Evolutionary conservation across 2,888 invertebrate genomes (phyloP), one percentile per base, ranked within the genome.

Genomic region (Plemyria rubiginata): DNA sequence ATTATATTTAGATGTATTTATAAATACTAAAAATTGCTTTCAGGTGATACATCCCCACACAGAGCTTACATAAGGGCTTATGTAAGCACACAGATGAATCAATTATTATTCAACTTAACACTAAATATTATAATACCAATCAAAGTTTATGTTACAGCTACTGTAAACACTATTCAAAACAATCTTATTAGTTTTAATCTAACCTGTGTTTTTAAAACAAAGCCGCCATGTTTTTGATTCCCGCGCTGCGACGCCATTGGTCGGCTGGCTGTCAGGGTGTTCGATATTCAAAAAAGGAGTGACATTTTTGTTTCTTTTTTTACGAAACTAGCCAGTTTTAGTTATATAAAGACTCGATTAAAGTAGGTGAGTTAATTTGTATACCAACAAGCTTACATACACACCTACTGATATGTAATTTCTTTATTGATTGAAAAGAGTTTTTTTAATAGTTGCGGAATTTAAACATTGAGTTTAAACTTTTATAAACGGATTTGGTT

Each of bases 171-270:
- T 36, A 74, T 76, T 73, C 60, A 53, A 55, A 71, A 66, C 69
- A 71, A 68, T 68, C 68, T 38, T 60, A 71, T 70, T 73, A 66
- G 62, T 75, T 73, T 63, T 65, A 65, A 65, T 70, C 66, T 73
- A 74, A 69, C 61, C 66, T 38, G 48, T 57, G 67, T 62, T 72
- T 70, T 75, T 70, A 61, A 72, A 75, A 73, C 51, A 45, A 54
- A 8, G 65, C 51, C 13, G 66, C 70, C 75, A 74, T 75, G 45
- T 74, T 78, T 71, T 67, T 65, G 71, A 60, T 75, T 75, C 72
- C 70, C 77, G 77, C 75, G 76, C 70, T 71, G 46, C 48, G 5
- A 49, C 54, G 52, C 71, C 49, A 77, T 79, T 79, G 75, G 76
- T 61, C 61, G 66, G 66, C 64, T 50, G 68, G 67, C 65, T 70